Conservation (phyloP, 2,113 vertebrate species). For the Centrocercus urophasianus region DNA sequence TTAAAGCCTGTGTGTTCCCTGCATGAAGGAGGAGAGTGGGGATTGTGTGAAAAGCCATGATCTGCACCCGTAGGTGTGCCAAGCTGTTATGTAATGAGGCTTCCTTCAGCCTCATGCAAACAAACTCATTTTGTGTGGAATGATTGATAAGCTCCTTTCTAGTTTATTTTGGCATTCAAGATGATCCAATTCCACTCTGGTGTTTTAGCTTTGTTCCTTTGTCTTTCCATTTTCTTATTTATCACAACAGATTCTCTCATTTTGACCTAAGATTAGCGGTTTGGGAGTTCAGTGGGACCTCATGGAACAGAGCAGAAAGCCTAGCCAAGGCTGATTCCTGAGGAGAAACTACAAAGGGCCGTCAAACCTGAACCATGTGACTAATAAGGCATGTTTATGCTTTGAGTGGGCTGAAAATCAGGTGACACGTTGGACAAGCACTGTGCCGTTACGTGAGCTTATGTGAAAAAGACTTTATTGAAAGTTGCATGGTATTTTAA, state of each 20-base stretch:
- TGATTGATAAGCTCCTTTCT: background rate
- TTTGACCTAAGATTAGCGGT: background rate
- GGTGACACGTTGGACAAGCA: background rate
- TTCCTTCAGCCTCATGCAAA: background rate
- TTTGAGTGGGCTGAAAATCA: background rate
- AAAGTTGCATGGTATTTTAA: background rate
- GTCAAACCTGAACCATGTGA: accelerated
- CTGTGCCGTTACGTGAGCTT: background rate
- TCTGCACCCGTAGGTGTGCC: background rate
- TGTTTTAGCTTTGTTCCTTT: background rate
- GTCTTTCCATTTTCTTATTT: background rate
- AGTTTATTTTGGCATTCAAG: accelerated
- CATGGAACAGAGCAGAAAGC: background rate
- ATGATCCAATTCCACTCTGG: background rate
- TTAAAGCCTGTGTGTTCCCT: background rate
- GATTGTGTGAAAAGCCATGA: background rate
- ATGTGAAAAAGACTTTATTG: background rate
- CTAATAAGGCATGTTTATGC: background rate
- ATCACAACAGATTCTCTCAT: background rate
- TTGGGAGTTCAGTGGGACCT: background rate
- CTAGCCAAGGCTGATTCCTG: background rate
- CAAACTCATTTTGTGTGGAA: background rate
- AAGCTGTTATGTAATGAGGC: background rate
- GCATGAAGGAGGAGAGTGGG: background rate
- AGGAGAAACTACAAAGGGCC: background rate